Base-by-base conservation (phyloP, 2,888 invertebrate genomes). In the Drosophila mercatorum region DNA sequence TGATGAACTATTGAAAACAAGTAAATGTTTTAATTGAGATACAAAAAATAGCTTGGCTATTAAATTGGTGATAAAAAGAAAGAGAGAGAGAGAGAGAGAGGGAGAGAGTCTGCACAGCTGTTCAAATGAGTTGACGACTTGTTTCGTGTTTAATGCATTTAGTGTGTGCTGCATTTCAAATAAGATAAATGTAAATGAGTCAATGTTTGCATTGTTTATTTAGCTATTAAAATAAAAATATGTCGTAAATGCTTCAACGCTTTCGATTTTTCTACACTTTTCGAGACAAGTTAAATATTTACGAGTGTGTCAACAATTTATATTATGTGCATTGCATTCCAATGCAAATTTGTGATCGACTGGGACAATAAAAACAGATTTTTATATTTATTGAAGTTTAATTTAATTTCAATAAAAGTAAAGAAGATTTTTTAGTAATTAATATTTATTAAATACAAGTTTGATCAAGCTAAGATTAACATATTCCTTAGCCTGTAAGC, bases 1-100 rank as follows among this genome's bases (percentile, higher is more conserved):
- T 87, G 84, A 82, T 87, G 82, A 84, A 68, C 72, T 71, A 40
- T 59, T 60, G 49, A 62, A 61, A 55, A 31, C 40, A 17, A 64
- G 58, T 57, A 56, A 53, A 41, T 63, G 57, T 60, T 60, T 68
- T 68, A 81, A 75, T 78, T 67, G 71, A 78, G 58, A 65, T 68
- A 38, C 49, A 52, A 66, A 66, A 64, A 75, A 79, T 61, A 55
- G 10, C 34, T 64, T 12, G 26, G 41, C 74, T 76, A 57, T 46
- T 36, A 26, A 60, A 64, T 57, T 74, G 47, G 47, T 58, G 11
- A 17, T n/a, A 17, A 12, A 38, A 34, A 34, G 12, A 38, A 34
- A 34, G 12, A 5, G 11, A 5, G 1, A 26, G 26, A 44, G 26
- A 6, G 17, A 43, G 8, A 5, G 38, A 4, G 12, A 38, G 36